These are phyloP conservation scores for Stenodera caucasica DNA, from an alignment of 2,888 invertebrate genomes.

Conservation along the genomic window DNA sequence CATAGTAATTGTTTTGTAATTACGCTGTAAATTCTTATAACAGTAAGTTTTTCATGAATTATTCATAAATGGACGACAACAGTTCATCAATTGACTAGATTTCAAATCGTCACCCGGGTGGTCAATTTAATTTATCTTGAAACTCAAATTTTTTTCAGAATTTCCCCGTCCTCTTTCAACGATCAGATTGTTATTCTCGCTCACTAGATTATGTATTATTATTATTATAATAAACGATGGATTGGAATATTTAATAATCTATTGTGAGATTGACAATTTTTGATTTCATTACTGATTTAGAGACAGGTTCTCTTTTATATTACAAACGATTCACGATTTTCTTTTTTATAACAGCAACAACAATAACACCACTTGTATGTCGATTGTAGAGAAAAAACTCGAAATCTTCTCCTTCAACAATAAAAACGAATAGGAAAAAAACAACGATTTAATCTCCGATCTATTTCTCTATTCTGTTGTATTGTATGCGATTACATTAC, in stretches of 20 bases:
- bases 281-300: background rate
- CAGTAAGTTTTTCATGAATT: slow-evolving; percentile 33
- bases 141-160: background rate
- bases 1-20: slow-evolving; percentile 32
- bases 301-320: background rate
- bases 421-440: no score
- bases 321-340: background rate
- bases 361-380: background rate
- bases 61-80: slow-evolving; percentile 15
- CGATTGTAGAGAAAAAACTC: background rate
- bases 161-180: no score
- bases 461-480: slow-evolving; percentile 4
- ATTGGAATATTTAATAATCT: background rate
- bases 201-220: no score
- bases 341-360: background rate
- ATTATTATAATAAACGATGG: no score
- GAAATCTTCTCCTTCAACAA: background rate
- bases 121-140: background rate
- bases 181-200: no score
- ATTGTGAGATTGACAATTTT: slow-evolving; percentile 1
- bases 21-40: slow-evolving; percentile 34
- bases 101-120: slow-evolving; percentile 5
- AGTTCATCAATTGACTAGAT: slow-evolving; percentile 3
- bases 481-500: background rate
- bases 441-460: background rate